Conservation (phyloP, 2,797 vertebrate species). For the Astyanax mexicanus region DNA sequence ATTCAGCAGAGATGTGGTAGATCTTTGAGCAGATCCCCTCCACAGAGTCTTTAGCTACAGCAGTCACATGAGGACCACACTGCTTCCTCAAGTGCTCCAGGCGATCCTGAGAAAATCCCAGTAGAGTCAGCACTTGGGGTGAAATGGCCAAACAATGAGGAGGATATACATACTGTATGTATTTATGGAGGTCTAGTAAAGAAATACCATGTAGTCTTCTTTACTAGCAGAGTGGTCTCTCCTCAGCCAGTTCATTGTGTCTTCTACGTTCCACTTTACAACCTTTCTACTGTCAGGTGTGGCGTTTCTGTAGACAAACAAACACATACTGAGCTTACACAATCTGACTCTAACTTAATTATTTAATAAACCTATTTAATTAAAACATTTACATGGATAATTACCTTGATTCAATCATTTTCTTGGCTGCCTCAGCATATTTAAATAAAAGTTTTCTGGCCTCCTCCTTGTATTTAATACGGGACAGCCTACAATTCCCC, state of each 20-base stretch:
- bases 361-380: too few relatives aligned
- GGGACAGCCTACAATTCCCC: slow-evolving; percentile 85
- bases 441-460: slow-evolving; percentile 94
- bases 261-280: slow-evolving; percentile 98
- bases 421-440: slow-evolving; percentile 95
- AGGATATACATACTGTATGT: neutral
- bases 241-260: slow-evolving; percentile 98
- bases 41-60: slow-evolving; percentile 95
- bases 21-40: slow-evolving; percentile 99
- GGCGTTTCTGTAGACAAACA: slow-evolving; percentile 83
- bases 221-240: slow-evolving; percentile 96
- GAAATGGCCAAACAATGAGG: neutral
- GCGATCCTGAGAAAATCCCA: slow-evolving; percentile 84
- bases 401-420: slow-evolving; percentile 97
- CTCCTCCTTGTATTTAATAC: slow-evolving; percentile 98
- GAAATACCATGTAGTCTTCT: slow-evolving; percentile 91
- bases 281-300: slow-evolving; percentile 96
- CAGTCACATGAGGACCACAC: slow-evolving; percentile 92
- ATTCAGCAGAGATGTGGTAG: slow-evolving; percentile 94
- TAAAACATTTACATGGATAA: neutral
- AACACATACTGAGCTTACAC: neutral
- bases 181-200: neutral
- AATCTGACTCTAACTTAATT: neutral
- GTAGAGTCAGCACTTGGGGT: neutral
- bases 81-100: slow-evolving; percentile 94